These are phyloP conservation scores for Schizotus pectinicornis DNA, from an alignment of 2,888 invertebrate genomes.

Conservation along the genomic window DNA sequence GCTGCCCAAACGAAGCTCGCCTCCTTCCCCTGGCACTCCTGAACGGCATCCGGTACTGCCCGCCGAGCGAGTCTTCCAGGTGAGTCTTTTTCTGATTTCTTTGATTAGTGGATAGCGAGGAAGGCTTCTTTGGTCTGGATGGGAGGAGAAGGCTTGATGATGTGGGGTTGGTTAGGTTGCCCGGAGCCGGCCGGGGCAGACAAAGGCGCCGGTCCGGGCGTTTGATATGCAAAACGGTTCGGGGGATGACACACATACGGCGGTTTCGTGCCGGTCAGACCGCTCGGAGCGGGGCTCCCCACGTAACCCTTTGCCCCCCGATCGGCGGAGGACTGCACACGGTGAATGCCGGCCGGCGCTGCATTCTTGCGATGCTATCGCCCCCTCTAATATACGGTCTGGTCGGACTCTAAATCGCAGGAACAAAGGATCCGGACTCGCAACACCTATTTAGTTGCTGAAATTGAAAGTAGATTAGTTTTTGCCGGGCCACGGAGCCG, in stretches of 20 bases:
- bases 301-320: constrained; percentile 19
- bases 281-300: constrained; percentile 18
- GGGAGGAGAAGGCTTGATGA: no score
- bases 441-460: constrained; percentile 42
- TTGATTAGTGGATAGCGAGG: no score
- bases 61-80: no score
- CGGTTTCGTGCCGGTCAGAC: no score
- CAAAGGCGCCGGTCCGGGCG: constrained; percentile 5
- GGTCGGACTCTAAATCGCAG: constrained; percentile 40
- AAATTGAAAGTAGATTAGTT: constrained; percentile 41
- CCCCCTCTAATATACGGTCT: constrained; percentile 49
- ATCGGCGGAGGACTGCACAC: constrained; percentile 26
- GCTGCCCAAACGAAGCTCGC: no score
- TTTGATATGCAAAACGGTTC: constrained; percentile 23
- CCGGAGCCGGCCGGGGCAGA: no score
- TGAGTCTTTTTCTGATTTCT: no score
- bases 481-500: constrained; percentile 5
- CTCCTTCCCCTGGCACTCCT: no score
- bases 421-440: constrained; percentile 41
- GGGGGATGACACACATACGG: constrained; percentile 16
- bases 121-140: no score
- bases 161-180: no score
- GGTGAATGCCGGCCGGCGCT: constrained; percentile 38
- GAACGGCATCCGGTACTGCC: no score
- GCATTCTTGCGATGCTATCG: constrained; percentile 52